Evolutionary conservation across 2,888 invertebrate genomes (phyloP).

Genomic region (Entomobrya proxima): DNA sequence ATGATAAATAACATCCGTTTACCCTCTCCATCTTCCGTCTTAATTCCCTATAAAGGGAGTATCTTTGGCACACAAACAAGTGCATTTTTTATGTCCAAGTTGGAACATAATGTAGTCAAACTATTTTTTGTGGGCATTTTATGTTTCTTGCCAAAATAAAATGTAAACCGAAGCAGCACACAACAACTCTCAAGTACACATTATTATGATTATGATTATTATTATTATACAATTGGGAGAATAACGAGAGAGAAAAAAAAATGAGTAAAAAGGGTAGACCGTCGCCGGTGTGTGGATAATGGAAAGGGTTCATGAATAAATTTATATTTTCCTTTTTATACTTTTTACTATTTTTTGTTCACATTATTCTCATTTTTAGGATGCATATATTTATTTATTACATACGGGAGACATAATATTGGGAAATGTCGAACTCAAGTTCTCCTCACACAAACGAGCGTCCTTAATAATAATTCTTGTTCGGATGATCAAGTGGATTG

Average conservation of each 20-base stretch:
- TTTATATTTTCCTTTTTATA: slow-evolving; percentile 17
- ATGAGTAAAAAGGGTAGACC: slow-evolving; percentile 18
- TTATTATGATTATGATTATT: neutral
- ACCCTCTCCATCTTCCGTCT: slow-evolving; percentile 23
- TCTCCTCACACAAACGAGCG: no score
- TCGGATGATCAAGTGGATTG: slow-evolving; percentile 3
- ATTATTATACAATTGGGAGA: slow-evolving; percentile 17
- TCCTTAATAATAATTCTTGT: neutral
- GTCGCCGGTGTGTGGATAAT: neutral
- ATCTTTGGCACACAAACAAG: slow-evolving; percentile 10
- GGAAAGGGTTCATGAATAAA: slow-evolving; percentile 51
- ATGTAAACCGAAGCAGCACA: neutral
- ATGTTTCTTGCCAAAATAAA: slow-evolving; percentile 22
- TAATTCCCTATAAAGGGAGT: neutral
- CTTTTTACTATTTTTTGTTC: neutral
- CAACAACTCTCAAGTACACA: slow-evolving; percentile 9
- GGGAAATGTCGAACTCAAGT: no score
- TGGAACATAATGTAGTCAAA: neutral
- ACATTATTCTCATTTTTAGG: neutral
- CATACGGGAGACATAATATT: neutral
- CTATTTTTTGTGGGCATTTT: neutral
- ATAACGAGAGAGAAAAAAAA: slow-evolving; percentile 21
- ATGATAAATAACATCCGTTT: slow-evolving; percentile 51
- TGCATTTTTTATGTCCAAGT: slow-evolving; percentile 7
- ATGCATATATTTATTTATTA: slow-evolving; percentile 33